phyloP scores from a whole-genome alignment of 2,797 vertebrate species.

The Pseudomugil gertrudae region DNA sequence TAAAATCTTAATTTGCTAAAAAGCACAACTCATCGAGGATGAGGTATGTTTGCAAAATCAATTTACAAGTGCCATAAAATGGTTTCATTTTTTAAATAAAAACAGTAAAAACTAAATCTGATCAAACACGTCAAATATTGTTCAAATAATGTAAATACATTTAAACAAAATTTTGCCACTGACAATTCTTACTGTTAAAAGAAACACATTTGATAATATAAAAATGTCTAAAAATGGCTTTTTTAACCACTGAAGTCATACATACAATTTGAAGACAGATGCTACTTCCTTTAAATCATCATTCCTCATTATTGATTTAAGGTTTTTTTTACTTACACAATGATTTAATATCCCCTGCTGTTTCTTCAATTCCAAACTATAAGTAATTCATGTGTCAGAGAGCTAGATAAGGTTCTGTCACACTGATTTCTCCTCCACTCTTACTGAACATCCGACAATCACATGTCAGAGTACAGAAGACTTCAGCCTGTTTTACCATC shows the following conservation, averaged over 20 bases:
- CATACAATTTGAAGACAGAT: background rate
- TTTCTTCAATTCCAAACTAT: slow-evolving; percentile 63
- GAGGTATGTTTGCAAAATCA: slow-evolving; percentile 17
- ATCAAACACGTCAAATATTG: no score
- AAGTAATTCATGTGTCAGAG: slow-evolving; percentile 63
- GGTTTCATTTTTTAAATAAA: background rate
- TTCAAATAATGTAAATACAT: background rate
- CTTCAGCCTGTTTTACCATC: no score
- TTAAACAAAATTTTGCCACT: no score
- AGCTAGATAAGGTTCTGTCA: slow-evolving; percentile 38
- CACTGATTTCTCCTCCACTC: slow-evolving; percentile 32
- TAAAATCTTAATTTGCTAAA: slow-evolving; percentile 40
- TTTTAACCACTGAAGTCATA: no score
- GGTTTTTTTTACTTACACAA: slow-evolving; percentile 43
- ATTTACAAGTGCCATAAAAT: slow-evolving; percentile 34
- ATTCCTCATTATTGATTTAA: slow-evolving; percentile 33
- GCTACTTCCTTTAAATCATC: background rate
- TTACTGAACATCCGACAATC: slow-evolving; percentile 39
- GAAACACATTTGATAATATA: no score
- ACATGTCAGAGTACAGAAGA: no score
- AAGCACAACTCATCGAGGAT: slow-evolving; percentile 27
- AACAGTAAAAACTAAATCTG: background rate
- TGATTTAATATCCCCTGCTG: slow-evolving; percentile 58
- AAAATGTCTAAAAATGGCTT: background rate
- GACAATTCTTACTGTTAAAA: no score